Base-by-base conservation (phyloP, 2,888 invertebrate genomes). In the Thera britannica region DNA sequence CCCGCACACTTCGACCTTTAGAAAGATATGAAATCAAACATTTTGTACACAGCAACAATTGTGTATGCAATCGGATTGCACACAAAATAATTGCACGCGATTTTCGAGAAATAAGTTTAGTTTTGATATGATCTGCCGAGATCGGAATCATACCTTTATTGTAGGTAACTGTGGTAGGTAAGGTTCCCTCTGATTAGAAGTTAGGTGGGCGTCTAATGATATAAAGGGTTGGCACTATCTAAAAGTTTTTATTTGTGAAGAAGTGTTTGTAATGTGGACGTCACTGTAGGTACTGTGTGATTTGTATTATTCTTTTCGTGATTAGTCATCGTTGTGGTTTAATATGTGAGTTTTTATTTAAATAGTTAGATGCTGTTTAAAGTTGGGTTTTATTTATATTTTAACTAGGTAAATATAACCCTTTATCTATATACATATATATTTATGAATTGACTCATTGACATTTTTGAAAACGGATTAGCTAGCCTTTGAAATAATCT, bases 211-310 rank as follows among this genome's bases (percentile, higher is more conserved):
- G 71, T 75, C 73, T 77, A 73, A 76, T 68, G 70, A 80, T 85
- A 85, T 83, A 85, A 82, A 77, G 58, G 76, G 75, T 73, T 74
- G 76, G 52, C 65, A 73, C 76, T 82, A 86, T 84, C 81, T 71
- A 75, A 76, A 49, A 46, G 65, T 74, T 77, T 79, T 79, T 83
- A 84, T 78, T 64, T 85, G 75, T 76, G 70, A 76, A 67, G 69
- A 64, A 72, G 74, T 71, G 73, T 76, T 77, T 77, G 70, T 74
- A 79, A 78, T 73, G 77, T 74, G 68, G 69, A 68, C 65, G 58
- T 48, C 68, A 51, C 55, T 58, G 49, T n/a, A n/a, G n/a, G n/a
- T 54, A 38, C 11, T 34, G 2, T 46, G 34, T 64, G 55, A 64
- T 61, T 61, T 61, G 2, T 11, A 52, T 62, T 41, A 23, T n/a